Base-by-base conservation (phyloP, 1,140 invertebrate genomes). In the Diachasmimorpha longicaudata region DNA sequence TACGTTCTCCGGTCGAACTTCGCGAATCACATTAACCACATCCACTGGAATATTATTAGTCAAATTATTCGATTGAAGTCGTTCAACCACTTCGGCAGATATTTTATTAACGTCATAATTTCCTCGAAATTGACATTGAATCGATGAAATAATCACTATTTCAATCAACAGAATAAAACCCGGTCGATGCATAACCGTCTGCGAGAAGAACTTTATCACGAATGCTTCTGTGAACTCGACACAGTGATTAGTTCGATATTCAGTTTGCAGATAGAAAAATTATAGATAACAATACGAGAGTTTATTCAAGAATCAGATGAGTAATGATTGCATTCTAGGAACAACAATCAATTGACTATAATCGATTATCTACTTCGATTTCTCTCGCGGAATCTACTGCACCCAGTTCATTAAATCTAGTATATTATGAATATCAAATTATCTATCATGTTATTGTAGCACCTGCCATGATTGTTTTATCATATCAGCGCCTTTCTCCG, bases 401-500 rank as follows among this genome's bases (percentile, higher is more conserved):
- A n/a, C n/a, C n/a, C n/a, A n/a, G n/a, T n/a, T n/a, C n/a, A n/a
- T n/a, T n/a, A n/a, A n/a, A n/a, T n/a, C n/a, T n/a, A n/a, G n/a
- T n/a, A n/a, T n/a, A n/a, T n/a, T n/a, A n/a, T n/a, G n/a, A n/a
- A n/a, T n/a, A n/a, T n/a, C n/a, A n/a, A n/a, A n/a, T n/a, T n/a
- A n/a, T 31, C 6, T 2, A 31, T 31, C 6, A 31, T 31, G 6
- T 31, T 2, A 31, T 2, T 31, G 31, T 3, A 31, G 31, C 2
- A 31, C 6, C 31, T 31, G 6, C 44, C 44, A 46, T 46, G 44
- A 46, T 11, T n/a, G 10, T 68, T 93, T 93, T 39, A 97, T 95
- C 83, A 97, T 90, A 84, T 96, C 94, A 0, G 95, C 93, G 0
- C 91, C 94, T 83, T 96, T 96, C 85, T 98, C 96, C 0, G 92